Evolutionary conservation across 2,113 vertebrate species (phyloP).

Genomic region (Lutjanus erythropterus): DNA sequence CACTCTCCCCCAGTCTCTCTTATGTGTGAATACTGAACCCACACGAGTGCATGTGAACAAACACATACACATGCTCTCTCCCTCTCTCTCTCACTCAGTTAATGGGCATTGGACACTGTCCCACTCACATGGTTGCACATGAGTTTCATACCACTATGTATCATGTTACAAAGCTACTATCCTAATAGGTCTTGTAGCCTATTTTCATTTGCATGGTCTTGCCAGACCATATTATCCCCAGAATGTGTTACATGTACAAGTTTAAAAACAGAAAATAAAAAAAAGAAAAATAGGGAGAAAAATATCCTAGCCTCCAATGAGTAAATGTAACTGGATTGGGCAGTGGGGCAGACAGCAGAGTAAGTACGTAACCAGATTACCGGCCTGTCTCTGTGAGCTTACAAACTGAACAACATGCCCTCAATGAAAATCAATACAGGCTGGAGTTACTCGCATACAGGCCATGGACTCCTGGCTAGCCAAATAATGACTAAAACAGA

Average conservation of each 20-base stretch:
- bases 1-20: conserved; percentile 53
- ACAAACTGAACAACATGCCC: conserved; percentile 20
- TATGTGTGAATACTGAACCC: conserved; percentile 69
- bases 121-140: conserved; percentile 53
- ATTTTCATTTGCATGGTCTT: conserved; percentile 40
- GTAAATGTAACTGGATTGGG: conserved; percentile 25
- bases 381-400: conserved; percentile 10
- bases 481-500: background rate
- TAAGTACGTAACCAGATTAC: conserved; percentile 41
- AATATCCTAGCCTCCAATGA: conserved; percentile 8
- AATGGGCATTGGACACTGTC: conserved; percentile 57
- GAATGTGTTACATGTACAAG: conserved; percentile 4
- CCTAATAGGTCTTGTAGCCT: background rate
- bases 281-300: background rate
- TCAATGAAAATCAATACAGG: conserved; percentile 42
- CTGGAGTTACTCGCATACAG: background rate
- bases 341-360: conserved; percentile 1
- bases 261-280: background rate
- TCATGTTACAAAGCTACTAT: conserved; percentile 55
- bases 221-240: background rate
- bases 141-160: conserved; percentile 27
- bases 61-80: conserved; percentile 13
- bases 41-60: conserved; percentile 37
- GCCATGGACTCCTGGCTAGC: background rate
- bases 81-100: conserved; percentile 27